phyloP scores from a whole-genome alignment of 30 jellyfish, hydroid and myxozoan genomes.

The Sanderia malayensis region DNA sequence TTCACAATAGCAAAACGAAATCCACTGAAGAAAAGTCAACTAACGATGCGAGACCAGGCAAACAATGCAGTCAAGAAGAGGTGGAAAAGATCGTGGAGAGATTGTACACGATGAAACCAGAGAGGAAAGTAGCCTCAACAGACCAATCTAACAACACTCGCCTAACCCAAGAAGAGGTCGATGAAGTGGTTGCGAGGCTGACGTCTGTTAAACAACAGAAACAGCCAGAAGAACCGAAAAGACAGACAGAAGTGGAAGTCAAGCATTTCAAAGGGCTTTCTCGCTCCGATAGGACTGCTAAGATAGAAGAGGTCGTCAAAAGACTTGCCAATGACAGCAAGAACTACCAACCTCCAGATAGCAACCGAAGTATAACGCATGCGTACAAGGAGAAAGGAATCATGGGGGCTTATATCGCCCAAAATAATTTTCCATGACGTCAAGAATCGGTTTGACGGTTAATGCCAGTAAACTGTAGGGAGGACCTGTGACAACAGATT shows the following conservation, averaged over 20 bases:
- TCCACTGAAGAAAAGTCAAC: constrained; percentile 2
- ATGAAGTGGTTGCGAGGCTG: constrained; percentile 37
- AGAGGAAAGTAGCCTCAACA: constrained; percentile 10
- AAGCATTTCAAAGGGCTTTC: constrained; percentile 35
- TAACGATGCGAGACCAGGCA: not conserved
- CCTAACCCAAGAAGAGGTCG: constrained; percentile 45
- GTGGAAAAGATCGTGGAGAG: constrained; percentile 54
- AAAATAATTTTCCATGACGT: not conserved
- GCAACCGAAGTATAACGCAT: constrained; percentile 46
- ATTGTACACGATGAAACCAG: constrained; percentile 16
- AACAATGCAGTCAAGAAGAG: constrained; percentile 42
- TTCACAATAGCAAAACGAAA: constrained; percentile 20
- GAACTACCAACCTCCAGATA: constrained; percentile 22
- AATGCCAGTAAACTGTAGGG: too few species aligned
- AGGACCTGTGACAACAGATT: too few species aligned
- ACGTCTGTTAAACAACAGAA: constrained; percentile 22
- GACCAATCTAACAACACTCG: not conserved
- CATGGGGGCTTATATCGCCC: constrained; percentile 48
- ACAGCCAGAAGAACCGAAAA: constrained; percentile 24
- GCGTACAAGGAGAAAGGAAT: constrained; percentile 45
- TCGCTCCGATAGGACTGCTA: constrained; percentile 21
- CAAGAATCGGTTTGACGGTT: too few species aligned
- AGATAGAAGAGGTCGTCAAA: constrained; percentile 43
- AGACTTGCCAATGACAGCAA: constrained; percentile 16
- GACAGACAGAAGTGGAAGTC: constrained; percentile 38